Base-by-base conservation (phyloP, 2,113 vertebrate genomes). In the Archilochus colubris region DNA sequence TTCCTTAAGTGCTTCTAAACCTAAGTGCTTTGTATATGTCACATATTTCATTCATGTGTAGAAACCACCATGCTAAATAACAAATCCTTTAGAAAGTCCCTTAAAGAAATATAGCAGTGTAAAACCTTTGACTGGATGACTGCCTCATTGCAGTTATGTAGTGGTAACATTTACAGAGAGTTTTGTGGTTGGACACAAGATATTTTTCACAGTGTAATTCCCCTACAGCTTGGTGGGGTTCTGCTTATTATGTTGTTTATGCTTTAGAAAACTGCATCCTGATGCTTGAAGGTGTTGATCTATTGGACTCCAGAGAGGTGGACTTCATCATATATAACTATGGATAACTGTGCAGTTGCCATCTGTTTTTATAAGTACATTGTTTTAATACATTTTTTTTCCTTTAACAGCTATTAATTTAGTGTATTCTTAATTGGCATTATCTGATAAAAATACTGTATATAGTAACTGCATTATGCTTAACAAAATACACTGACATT, bases 11-110 rank as follows among this genome's bases (percentile, higher is more conserved):
- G 86, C 93, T 97, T 95, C 63, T 95, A 86, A 89, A 93, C 86
- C 89, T 33, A 96, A 96, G 94, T 94, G 95, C 96, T 96, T 93
- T 78, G n/a, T 67, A 28, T 86, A 74, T 12, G 1, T 89, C 86
- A 70, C 66, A 2, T 57, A 33, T 44, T 77, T 77, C 82, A 14
- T 63, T 91, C 82, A 28, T 77, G 46, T 70, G 62, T 77, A 40
- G n/a, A 54, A 59, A 69, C 43, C 38, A 59, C 66, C 21, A 4
- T 24, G n/a, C 81, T 79, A 66, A 86, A 72, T 24, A 75, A 64
- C 20, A 51, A 36, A 38, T 59, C 23, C 46, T 91, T 70, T 84
- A 91, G 61, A 73, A 78, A 59, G 78, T 48, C 18, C 64, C 64
- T 78, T 66, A 76, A 80, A 94, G 63, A 93, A 70, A 74, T 58